Evolutionary conservation across 2,797 vertebrate species (phyloP).

Genomic region (Prunella strophiata): DNA sequence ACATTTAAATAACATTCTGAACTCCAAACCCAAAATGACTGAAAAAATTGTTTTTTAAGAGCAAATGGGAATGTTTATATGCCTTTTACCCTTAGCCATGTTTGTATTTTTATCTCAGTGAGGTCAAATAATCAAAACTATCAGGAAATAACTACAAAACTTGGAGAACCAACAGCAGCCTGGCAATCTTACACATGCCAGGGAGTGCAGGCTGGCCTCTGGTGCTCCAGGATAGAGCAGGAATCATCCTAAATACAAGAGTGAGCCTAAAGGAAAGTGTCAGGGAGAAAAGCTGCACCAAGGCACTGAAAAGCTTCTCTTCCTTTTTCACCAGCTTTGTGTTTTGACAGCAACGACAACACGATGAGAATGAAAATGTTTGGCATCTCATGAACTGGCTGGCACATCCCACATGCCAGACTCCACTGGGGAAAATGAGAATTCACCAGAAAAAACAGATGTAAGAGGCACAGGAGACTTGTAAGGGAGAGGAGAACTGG

Average conservation of each 20-base stretch:
- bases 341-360: conserved; percentile 24
- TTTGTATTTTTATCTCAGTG: conserved; percentile 20
- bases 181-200: neutral
- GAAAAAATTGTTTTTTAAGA: conserved; percentile 31
- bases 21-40: conserved; percentile 35
- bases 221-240: neutral
- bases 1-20: conserved; percentile 65
- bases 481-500: neutral
- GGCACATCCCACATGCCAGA: conserved; percentile 53
- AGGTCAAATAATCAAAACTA: conserved; percentile 30
- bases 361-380: neutral
- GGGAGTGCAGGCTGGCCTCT: neutral
- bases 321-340: conserved; percentile 6
- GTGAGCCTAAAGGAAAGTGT: neutral
- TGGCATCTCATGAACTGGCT: conserved; percentile 24
- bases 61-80: conserved; percentile 22
- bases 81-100: conserved; percentile 8
- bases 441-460: conserved; percentile 7
- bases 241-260: neutral
- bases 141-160: neutral
- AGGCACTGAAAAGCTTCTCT: neutral
- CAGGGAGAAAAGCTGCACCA: neutral
- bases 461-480: neutral
- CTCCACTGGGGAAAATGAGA: conserved; percentile 33
- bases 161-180: neutral